phyloP scores from a whole-genome alignment of 2,888 invertebrate species.

The Aricia artaxerxes region DNA sequence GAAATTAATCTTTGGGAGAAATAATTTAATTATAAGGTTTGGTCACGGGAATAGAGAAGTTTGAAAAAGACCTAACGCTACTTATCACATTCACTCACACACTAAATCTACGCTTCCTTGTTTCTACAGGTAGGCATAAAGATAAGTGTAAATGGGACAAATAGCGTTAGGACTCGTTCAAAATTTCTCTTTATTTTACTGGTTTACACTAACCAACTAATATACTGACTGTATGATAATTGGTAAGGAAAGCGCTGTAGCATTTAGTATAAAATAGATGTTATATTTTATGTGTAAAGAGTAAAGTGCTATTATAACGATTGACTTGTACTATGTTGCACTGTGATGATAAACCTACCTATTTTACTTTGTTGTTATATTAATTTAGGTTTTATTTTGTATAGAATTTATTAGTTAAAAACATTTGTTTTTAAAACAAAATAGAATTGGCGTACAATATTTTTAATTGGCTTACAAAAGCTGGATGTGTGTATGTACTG shows the following conservation, averaged over 20 bases:
- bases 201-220: background rate
- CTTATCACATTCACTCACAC: background rate
- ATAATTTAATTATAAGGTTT: background rate
- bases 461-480: background rate
- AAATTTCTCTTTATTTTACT: background rate
- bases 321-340: constrained; percentile 47
- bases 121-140: too few species aligned
- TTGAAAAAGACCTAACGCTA: background rate
- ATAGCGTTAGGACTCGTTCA: background rate
- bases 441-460: background rate
- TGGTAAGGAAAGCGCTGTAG: background rate
- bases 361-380: constrained; percentile 53
- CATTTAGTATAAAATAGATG: constrained; percentile 25
- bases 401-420: background rate
- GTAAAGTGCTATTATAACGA: constrained; percentile 38
- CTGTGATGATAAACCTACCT: constrained; percentile 62
- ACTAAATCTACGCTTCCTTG: too few species aligned
- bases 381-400: constrained; percentile 13
- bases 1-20: background rate
- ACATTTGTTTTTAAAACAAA: constrained; percentile 13
- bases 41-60: too few species aligned
- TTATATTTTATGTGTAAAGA: constrained; percentile 20
- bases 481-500: background rate
- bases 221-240: background rate
- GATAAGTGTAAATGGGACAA: too few species aligned